A percentile compares a stretch with the other conserved stretches of the same genome.
These are phyloP conservation scores for Lepidotrigona ventralis DNA, from an alignment of 1,140 invertebrate genomes.

Conservation along the genomic window DNA sequence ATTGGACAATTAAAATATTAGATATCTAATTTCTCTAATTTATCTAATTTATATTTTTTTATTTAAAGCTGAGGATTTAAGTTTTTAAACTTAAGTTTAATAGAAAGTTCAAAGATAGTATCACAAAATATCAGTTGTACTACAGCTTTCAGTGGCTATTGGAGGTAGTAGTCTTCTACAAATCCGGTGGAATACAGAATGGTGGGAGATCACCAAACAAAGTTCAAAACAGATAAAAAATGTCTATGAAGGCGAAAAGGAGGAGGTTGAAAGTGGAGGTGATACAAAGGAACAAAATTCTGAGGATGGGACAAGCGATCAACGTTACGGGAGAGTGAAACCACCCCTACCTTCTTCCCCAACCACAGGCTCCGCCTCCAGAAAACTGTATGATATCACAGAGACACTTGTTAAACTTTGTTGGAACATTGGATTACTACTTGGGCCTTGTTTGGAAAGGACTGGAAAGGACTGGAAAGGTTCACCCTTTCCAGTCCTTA, in stretches of 20 bases:
- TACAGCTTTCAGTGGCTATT: slow-evolving; percentile 25
- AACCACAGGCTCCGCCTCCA: slow-evolving; percentile 76
- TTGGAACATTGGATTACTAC: slow-evolving; percentile 40
- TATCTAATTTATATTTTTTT: too few relatives aligned
- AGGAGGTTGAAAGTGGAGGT: too few relatives aligned
- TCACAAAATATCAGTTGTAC: background rate
- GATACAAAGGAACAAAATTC: slow-evolving; percentile 58
- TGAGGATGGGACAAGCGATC: slow-evolving; percentile 70
- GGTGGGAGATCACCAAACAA: slow-evolving; percentile 31
- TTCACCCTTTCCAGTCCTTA: background rate
- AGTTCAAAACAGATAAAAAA: slow-evolving; percentile 53
- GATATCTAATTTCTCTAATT: too few relatives aligned
- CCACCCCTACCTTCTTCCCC: slow-evolving; percentile 68
- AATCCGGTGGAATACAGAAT: background rate
- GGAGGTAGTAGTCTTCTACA: slow-evolving; percentile 14
- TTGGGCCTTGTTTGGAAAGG: background rate
- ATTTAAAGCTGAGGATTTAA: background rate
- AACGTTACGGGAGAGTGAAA: slow-evolving; percentile 70
- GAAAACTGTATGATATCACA: slow-evolving; percentile 75
- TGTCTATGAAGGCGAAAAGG: slow-evolving; percentile 35
- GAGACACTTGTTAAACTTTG: slow-evolving; percentile 80
- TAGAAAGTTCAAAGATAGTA: background rate
- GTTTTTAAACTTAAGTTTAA: too few relatives aligned
- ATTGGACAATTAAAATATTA: too few relatives aligned
- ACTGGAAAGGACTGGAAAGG: too few relatives aligned